Evolutionary conservation across 2,797 vertebrate species (phyloP).

Genomic region (Pangasius krempfi): DNA sequence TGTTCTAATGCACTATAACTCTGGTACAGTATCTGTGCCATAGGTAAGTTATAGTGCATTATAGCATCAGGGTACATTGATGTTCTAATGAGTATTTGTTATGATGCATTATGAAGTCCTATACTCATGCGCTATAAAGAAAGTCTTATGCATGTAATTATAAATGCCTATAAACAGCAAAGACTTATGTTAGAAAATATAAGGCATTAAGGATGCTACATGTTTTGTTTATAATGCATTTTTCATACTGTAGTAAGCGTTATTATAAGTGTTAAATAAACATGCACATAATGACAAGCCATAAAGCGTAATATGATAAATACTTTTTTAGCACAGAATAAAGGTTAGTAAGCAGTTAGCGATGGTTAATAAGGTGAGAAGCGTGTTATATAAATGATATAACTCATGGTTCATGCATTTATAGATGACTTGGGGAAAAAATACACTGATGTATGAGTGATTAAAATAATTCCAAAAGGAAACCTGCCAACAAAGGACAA

Average conservation of each 20-base stretch:
- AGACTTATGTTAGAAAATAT: neutral
- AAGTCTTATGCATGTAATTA: neutral
- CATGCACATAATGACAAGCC: neutral
- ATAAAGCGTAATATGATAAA: neutral
- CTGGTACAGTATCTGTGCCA: neutral
- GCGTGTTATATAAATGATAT: neutral
- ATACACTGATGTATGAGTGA: neutral
- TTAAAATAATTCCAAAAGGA: slow-evolving; percentile 14
- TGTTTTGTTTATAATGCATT: neutral
- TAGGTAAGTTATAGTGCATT: neutral
- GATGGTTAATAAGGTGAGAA: neutral
- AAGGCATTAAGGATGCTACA: neutral
- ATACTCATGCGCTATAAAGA: neutral
- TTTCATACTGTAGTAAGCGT: neutral
- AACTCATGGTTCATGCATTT: slow-evolving; percentile 32
- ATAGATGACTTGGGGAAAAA: slow-evolving; percentile 23
- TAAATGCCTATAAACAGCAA: neutral
- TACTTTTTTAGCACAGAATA: neutral
- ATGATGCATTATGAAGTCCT: neutral
- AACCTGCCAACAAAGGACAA: slow-evolving; percentile 24
- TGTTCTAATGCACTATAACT: neutral
- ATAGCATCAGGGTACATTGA: neutral
- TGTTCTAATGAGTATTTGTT: neutral
- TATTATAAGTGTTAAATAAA: neutral
- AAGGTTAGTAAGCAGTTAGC: slow-evolving; percentile 11